Conservation (phyloP, 2,797 vertebrate genomes). For the Eutrigla gurnardus region DNA sequence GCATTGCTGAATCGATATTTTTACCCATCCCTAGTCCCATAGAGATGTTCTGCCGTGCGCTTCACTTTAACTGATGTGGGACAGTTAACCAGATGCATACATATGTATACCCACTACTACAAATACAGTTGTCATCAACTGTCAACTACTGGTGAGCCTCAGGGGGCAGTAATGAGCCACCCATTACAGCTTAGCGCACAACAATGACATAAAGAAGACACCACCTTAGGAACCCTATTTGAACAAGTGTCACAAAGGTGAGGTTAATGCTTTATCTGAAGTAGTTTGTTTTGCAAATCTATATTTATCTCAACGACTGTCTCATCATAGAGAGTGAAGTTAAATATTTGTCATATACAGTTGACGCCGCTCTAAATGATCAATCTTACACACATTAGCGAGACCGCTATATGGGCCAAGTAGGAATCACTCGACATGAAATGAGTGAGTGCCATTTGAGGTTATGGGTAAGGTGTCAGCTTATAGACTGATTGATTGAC, state of each 20-base stretch:
- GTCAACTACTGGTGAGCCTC: not conserved
- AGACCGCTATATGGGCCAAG: conserved; percentile 22
- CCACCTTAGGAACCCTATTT: not conserved
- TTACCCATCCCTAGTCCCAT: too few relatives aligned
- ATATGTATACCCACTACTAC: conserved; percentile 1
- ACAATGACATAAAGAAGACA: not conserved
- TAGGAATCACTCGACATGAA: conserved; percentile 36
- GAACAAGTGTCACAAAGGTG: not conserved
- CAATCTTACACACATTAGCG: conserved; percentile 22
- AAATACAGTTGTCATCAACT: not conserved
- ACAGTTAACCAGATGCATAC: not conserved
- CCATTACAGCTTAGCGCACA: not conserved
- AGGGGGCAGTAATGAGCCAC: not conserved
- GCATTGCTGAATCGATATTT: too few relatives aligned
- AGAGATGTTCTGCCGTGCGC: not conserved
- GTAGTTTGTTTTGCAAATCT: not conserved
- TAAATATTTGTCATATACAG: conserved; percentile 16
- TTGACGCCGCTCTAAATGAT: conserved; percentile 21
- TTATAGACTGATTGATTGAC: conserved; percentile 46
- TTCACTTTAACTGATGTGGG: not conserved
- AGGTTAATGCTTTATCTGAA: conserved; percentile 9
- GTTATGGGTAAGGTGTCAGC: conserved; percentile 50
- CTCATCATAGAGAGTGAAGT: conserved; percentile 4
- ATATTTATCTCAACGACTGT: not conserved
- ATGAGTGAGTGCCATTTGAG: conserved; percentile 24